phyloP scores from a whole-genome alignment of 2,113 vertebrate species.

The Athene noctua region DNA sequence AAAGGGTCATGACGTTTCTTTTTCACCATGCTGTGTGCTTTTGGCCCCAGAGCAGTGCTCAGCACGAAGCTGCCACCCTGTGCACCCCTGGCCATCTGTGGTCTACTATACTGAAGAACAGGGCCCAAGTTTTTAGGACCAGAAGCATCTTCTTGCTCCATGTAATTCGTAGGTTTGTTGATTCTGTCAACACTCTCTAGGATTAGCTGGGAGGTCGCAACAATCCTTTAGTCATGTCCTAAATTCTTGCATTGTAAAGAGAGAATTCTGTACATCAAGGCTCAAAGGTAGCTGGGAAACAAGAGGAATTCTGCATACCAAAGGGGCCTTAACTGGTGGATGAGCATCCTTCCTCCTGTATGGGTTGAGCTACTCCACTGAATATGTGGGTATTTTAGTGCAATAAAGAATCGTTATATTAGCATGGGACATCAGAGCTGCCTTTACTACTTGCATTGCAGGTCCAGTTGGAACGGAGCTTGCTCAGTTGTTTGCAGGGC shows the following conservation, averaged over 20 bases:
- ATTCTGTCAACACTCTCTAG: neutral
- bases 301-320: constrained; percentile 1
- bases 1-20: neutral
- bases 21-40: neutral
- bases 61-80: neutral
- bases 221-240: neutral
- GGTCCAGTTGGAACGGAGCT: neutral
- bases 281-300: neutral
- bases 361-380: neutral
- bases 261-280: neutral
- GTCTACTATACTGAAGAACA: neutral
- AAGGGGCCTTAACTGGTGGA: neutral
- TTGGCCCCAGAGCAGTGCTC: neutral
- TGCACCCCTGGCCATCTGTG: neutral
- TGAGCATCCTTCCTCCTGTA: neutral
- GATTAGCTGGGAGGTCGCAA: neutral
- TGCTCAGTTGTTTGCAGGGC: neutral
- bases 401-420: neutral
- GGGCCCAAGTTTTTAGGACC: neutral
- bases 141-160: neutral
- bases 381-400: neutral
- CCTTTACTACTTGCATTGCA: neutral
- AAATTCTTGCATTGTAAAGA: constrained; percentile 24
- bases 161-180: neutral
- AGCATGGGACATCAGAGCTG: neutral